Evolutionary conservation across 2,888 invertebrate species (phyloP), one percentile per base, ranked within the genome.

Genomic region (Cantharis flavilabris): DNA sequence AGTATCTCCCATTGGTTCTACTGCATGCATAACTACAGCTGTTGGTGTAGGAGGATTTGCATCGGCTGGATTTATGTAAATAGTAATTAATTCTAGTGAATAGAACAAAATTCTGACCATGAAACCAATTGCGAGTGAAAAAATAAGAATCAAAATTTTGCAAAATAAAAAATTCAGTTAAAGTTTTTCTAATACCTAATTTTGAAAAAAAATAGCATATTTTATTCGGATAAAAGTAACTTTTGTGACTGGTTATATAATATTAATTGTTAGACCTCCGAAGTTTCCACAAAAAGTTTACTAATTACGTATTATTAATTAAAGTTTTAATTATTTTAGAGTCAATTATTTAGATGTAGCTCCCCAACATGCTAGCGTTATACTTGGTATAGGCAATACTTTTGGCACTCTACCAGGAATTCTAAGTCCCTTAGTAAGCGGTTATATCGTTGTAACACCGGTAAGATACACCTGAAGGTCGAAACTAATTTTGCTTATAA

Each of bases 361-460:
- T 0, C 97, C 97, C 0, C 95, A 95, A 79, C 96, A 96, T 89
- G 97, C 97, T 10, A 95, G 97, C 86, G 93, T 98, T 0, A 88
- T 98, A 73, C 97, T 98, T 97, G 98, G 97, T 0, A 89, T 97
- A 10, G 95, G 96, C 10, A 98, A 98, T 88, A 97, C 97, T 0
- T 89, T 97, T 80, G 98, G 96, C 0, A 97, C 97, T 0, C 89
- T 98, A 72, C 97, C 98, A 0, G 98, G 98, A 28, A 97, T 98
- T 83, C 89, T 97, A n/a, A 96, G 96, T 85, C 98, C 97, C 0
- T 91, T 94, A 11, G 88, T 97, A 0, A 95, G 96, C 0, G 96
- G 96, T 9, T 91, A 92, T 72, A 92, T 97, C 74, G 95, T 96
- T 14, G 90, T 91, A 76, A 89, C 94, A 80, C 92, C 94, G 90